phyloP scores from a whole-genome alignment of 2,113 vertebrate genomes.

The Dolichotis patagonum region DNA sequence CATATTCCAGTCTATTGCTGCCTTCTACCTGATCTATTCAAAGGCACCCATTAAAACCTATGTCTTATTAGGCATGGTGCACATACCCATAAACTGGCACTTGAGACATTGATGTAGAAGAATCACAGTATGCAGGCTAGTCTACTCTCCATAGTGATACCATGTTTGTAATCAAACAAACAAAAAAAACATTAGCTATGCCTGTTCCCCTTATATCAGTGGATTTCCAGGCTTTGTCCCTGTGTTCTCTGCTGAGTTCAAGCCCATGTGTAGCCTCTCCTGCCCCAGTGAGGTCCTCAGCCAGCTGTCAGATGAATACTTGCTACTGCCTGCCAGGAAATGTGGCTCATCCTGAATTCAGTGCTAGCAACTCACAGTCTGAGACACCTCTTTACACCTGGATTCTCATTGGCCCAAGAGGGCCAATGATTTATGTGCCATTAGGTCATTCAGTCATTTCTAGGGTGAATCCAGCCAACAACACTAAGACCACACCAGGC shows the following conservation, averaged over 20 bases:
- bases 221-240: rapidly evolving
- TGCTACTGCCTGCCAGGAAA: no score
- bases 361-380: no score
- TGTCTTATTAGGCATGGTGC: not conserved
- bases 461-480: no score
- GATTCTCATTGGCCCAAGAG: no score
- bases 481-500: no score
- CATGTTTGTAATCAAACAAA: not conserved
- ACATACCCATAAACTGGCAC: not conserved
- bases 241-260: rapidly evolving
- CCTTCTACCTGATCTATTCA: rapidly evolving
- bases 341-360: not conserved
- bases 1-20: no score
- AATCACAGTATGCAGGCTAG: not conserved
- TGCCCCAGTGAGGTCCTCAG: rapidly evolving
- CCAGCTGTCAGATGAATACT: not conserved
- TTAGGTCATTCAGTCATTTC: no score
- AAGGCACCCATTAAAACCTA: rapidly evolving
- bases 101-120: not conserved
- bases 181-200: not conserved
- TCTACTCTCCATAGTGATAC: not conserved
- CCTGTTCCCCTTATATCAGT: rapidly evolving
- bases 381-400: no score
- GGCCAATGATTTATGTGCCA: no score
- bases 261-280: rapidly evolving